Percentiles rank a stretch among this genome's conserved stretches.
Conservation (phyloP, 2,888 invertebrate genomes). For the Latrodectus hesperus region DNA sequence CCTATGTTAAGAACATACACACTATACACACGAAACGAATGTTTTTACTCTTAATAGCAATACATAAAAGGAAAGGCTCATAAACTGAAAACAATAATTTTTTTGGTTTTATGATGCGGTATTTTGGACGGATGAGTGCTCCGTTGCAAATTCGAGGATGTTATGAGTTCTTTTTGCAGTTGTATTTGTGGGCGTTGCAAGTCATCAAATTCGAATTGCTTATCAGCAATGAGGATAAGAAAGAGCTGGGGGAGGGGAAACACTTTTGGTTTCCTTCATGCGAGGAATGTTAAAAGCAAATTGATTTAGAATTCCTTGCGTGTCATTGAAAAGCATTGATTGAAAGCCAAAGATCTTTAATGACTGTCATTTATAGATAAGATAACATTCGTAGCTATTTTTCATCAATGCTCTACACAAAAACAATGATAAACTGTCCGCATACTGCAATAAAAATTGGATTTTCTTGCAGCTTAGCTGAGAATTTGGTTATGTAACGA, state of each 20-base stretch:
- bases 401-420: too few species aligned
- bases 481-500: too few species aligned
- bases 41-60: background rate
- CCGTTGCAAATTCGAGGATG: background rate
- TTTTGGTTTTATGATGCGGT: background rate
- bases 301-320: too few species aligned
- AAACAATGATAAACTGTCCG: too few species aligned
- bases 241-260: background rate
- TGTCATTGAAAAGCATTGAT: too few species aligned
- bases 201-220: too few species aligned
- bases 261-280: background rate
- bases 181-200: too few species aligned
- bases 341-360: too few species aligned
- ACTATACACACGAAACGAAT: background rate
- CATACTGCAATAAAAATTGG: too few species aligned
- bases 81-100: background rate
- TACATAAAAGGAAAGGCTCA: background rate
- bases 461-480: too few species aligned
- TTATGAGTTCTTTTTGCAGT: background rate
- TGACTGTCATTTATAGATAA: too few species aligned
- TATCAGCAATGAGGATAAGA: background rate
- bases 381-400: too few species aligned
- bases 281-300: conserved; percentile 1
- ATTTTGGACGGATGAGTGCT: background rate
- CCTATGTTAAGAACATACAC: background rate